phyloP scores from a whole-genome alignment of 2,888 invertebrate genomes.

The Coleophora deauratella region DNA sequence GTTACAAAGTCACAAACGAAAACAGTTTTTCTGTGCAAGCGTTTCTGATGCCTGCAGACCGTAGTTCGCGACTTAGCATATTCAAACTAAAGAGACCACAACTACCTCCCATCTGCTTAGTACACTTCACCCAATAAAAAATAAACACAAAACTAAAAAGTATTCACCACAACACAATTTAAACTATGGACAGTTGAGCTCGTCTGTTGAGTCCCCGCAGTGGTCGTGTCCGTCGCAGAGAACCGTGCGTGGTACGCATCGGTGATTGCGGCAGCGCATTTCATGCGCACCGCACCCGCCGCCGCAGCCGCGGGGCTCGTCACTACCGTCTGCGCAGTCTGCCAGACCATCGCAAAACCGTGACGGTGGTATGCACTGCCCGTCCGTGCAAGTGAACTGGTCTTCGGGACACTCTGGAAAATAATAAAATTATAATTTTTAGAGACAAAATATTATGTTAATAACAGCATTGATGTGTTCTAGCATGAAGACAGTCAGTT shows the following conservation, averaged over 20 bases:
- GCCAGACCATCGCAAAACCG: slow-evolving; percentile 80
- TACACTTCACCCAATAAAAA: too few relatives aligned
- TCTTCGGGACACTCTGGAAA: slow-evolving; percentile 59
- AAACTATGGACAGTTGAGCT: slow-evolving; percentile 55
- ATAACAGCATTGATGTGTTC: too few relatives aligned
- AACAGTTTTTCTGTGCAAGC: too few relatives aligned
- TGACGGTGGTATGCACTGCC: slow-evolving; percentile 76
- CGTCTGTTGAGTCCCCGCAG: slow-evolving; percentile 80
- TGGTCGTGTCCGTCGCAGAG: slow-evolving; percentile 80
- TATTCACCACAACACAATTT: too few relatives aligned
- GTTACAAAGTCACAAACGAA: too few relatives aligned
- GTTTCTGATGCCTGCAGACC: too few relatives aligned
- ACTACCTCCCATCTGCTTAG: too few relatives aligned
- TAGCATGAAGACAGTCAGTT: too few relatives aligned
- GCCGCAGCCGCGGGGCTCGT: slow-evolving; percentile 76
- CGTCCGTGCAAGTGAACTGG: slow-evolving; percentile 76
- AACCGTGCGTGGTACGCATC: slow-evolving; percentile 75
- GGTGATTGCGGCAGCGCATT: slow-evolving; percentile 58
- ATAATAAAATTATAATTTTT: background rate
- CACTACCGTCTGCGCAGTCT: slow-evolving; percentile 80
- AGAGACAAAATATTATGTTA: slow-evolving; percentile 4
- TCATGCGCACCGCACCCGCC: slow-evolving; percentile 72
- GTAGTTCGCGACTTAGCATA: too few relatives aligned
- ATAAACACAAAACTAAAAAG: too few relatives aligned
- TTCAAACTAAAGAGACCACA: too few relatives aligned